These are phyloP conservation scores for Strix uralensis DNA, from an alignment of 2,113 vertebrate species.

Conservation along the genomic window DNA sequence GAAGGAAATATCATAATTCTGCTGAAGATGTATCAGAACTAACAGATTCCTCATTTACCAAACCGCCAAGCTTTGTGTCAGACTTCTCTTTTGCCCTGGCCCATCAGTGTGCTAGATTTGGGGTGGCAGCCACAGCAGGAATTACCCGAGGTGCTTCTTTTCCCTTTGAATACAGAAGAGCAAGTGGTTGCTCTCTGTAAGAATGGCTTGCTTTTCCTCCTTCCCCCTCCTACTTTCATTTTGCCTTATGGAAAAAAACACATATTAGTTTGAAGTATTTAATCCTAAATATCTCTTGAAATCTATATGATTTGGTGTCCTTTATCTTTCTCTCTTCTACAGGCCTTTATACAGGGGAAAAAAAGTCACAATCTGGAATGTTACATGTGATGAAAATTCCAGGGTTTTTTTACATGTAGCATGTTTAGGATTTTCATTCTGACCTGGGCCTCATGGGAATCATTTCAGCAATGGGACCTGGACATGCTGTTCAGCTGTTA, in stretches of 20 bases:
- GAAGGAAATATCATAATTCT: background rate
- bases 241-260: background rate
- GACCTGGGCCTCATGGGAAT: background rate
- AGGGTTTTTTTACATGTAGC: background rate
- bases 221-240: background rate
- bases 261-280: background rate
- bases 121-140: background rate
- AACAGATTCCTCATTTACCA: background rate
- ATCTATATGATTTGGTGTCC: background rate
- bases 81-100: background rate
- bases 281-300: background rate
- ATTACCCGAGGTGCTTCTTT: background rate
- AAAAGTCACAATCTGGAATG: background rate
- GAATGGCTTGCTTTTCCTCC: background rate
- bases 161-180: background rate
- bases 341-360: rapidly evolving
- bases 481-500: background rate
- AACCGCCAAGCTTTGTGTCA: background rate
- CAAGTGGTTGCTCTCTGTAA: background rate
- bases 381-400: background rate
- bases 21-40: background rate
- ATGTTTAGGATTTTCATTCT: background rate
- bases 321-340: background rate
- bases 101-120: background rate
- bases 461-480: background rate